Evolutionary conservation across 2,797 vertebrate species (phyloP).

Genomic region (Dryobates pubescens): DNA sequence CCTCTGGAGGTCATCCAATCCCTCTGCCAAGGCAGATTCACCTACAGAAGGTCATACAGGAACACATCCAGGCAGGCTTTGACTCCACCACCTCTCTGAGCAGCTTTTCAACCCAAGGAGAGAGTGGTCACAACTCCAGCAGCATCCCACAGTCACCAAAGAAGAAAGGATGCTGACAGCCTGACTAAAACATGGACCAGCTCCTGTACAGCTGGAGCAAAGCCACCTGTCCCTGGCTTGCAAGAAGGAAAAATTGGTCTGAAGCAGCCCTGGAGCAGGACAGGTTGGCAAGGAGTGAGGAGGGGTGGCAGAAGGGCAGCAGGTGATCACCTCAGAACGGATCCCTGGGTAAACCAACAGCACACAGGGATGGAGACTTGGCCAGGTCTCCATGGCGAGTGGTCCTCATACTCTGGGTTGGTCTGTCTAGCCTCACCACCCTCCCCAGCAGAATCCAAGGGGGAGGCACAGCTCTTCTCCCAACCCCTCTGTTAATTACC

Average conservation of each 20-base stretch:
- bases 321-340: rapidly evolving
- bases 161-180: background rate
- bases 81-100: too few species aligned
- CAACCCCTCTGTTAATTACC: slow-evolving; percentile 12
- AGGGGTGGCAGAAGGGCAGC: rapidly evolving
- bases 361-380: background rate
- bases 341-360: rapidly evolving
- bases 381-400: rapidly evolving
- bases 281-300: rapidly evolving
- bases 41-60: too few species aligned
- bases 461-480: background rate
- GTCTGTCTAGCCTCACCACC: rapidly evolving
- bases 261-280: background rate
- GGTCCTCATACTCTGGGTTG: rapidly evolving
- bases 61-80: too few species aligned
- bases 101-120: background rate
- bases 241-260: background rate
- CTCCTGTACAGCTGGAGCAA: background rate
- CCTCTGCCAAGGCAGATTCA: too few species aligned
- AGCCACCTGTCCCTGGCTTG: background rate
- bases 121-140: rapidly evolving
- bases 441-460: rapidly evolving
- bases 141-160: background rate
- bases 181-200: background rate
- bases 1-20: too few species aligned